Conservation (phyloP, 2,888 invertebrate genomes). For the Strigamia crassipes region DNA sequence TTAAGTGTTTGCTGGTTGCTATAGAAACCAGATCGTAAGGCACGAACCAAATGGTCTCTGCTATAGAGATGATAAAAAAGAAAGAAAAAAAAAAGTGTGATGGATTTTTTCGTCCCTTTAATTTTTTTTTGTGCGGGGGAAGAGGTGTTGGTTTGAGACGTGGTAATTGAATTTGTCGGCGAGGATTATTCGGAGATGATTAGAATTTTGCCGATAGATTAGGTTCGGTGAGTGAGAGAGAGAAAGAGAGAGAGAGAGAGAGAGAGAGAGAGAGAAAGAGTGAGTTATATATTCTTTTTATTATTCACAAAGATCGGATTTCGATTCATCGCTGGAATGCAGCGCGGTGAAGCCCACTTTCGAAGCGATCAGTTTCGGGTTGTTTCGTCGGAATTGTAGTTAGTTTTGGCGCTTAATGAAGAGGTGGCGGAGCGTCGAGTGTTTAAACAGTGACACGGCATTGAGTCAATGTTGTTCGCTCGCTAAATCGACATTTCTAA, state of each 20-base stretch:
- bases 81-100: neutral
- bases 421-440: neutral
- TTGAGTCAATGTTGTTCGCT: conserved; percentile 8
- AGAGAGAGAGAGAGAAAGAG: too few species aligned
- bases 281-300: too few species aligned
- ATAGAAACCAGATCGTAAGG: conserved; percentile 27
- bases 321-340: too few species aligned
- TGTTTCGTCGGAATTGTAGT: neutral
- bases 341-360: too few species aligned
- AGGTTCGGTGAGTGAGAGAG: too few species aligned
- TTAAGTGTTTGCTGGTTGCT: conserved; percentile 40
- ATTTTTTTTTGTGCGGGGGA: neutral
- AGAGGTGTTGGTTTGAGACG: conserved; percentile 18
- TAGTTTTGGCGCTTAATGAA: neutral
- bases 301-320: too few species aligned
- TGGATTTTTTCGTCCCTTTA: conserved; percentile 27
- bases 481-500: neutral
- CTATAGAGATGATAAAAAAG: conserved; percentile 35
- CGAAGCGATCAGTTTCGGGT: too few species aligned
- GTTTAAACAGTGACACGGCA: neutral
- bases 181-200: neutral
- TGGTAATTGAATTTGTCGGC: conserved; percentile 39
- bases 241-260: too few species aligned
- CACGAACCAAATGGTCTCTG: conserved; percentile 40
- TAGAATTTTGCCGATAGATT: neutral